These are phyloP conservation scores for Leptinotarsa haldemani DNA, from an alignment of 2,888 invertebrate genomes.

Conservation along the genomic window DNA sequence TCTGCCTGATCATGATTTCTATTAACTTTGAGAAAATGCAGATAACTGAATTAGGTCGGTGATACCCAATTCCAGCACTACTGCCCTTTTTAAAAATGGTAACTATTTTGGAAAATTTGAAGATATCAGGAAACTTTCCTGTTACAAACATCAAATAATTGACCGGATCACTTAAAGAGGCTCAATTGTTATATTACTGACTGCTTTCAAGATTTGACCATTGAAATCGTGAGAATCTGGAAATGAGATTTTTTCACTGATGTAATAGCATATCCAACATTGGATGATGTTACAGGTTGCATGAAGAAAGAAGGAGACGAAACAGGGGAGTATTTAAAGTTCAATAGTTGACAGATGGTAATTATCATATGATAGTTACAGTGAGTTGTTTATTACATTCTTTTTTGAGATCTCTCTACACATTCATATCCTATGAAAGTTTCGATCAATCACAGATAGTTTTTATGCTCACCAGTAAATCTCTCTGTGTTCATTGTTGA, in stretches of 20 bases:
- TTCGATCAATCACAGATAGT: constrained; percentile 4
- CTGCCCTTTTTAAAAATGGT: not conserved
- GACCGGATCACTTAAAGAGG: not conserved
- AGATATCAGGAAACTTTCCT: too few species aligned
- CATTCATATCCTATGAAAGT: not conserved
- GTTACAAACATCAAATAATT: not conserved
- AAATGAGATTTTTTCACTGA: constrained; percentile 1
- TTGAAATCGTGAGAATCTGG: not conserved
- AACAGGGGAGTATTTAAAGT: not conserved
- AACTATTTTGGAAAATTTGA: not conserved
- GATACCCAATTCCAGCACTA: not conserved
- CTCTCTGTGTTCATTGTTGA: not conserved
- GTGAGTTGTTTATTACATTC: constrained; percentile 14
- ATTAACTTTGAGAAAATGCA: not conserved
- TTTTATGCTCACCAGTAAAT: constrained; percentile 11
- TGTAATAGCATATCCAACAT: not conserved
- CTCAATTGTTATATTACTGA: not conserved
- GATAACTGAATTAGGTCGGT: not conserved
- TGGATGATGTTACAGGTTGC: not conserved
- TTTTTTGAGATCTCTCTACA: constrained; percentile 9
- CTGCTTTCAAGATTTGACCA: constrained; percentile 1
- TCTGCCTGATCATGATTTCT: not conserved
- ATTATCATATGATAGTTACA: not conserved
- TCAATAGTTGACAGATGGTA: not conserved
- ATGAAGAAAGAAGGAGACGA: not conserved